These are phyloP conservation scores for Pangasius djambal DNA, from an alignment of 2,797 vertebrate species.

Conservation along the genomic window DNA sequence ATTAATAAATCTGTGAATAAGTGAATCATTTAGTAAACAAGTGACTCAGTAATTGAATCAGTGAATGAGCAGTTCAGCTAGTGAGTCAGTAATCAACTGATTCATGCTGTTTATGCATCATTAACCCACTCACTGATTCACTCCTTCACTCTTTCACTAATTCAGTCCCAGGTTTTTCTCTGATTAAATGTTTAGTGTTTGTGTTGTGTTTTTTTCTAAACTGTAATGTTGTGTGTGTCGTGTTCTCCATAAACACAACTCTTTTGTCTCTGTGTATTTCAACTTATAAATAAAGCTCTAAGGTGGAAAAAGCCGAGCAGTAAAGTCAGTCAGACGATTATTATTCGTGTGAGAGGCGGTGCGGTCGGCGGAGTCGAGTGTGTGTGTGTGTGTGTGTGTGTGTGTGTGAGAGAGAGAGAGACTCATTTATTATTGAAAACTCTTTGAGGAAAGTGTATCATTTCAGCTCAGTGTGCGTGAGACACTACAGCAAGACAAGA, in stretches of 20 bases:
- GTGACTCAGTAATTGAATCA: neutral
- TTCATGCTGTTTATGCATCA: neutral
- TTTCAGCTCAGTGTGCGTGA: conserved; percentile 4
- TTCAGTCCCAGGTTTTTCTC: neutral
- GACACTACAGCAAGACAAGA: conserved; percentile 1
- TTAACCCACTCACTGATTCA: neutral
- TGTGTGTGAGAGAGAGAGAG: neutral
- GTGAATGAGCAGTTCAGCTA: neutral
- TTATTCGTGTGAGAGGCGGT: neutral
- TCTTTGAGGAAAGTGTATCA: conserved; percentile 11
- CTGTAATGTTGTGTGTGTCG: neutral
- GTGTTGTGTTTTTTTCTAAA: neutral
- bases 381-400: neutral
- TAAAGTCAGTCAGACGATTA: neutral
- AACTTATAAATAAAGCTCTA: neutral
- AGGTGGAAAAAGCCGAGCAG: neutral
- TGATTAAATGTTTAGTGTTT: neutral
- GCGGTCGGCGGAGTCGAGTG: neutral
- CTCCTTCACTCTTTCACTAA: neutral
- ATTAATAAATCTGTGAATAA: neutral
- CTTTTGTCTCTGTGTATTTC: neutral
- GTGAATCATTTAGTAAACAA: neutral
- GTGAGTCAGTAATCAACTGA: neutral
- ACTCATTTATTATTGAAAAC: conserved; percentile 39
- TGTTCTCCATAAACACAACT: neutral